Evolutionary conservation across 1,140 invertebrate genomes (phyloP).

Genomic region (Lepidostoma basale): DNA sequence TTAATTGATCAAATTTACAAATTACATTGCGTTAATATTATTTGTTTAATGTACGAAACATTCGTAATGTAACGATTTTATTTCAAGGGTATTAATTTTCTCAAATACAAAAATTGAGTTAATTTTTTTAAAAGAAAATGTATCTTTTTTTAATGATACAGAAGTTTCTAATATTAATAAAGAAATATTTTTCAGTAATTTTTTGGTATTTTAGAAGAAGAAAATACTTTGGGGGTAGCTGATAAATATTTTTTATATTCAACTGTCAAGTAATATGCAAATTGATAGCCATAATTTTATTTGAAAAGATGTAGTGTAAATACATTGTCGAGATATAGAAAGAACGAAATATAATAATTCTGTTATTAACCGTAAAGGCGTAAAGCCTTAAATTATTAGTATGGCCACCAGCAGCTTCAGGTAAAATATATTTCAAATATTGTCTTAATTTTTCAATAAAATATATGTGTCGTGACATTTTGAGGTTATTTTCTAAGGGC

Average conservation of each 20-base stretch:
- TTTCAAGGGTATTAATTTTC: too few relatives aligned
- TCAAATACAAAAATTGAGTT: too few relatives aligned
- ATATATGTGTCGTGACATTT: slow-evolving; percentile 16
- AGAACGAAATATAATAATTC: slow-evolving; percentile 23
- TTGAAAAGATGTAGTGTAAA: slow-evolving; percentile 33
- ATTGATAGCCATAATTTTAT: background rate
- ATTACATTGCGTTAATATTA: too few relatives aligned
- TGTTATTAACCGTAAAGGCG: slow-evolving; percentile 11
- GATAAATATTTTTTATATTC: background rate
- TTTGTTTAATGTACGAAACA: too few relatives aligned
- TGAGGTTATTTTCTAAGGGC: slow-evolving; percentile 31
- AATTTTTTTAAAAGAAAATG: too few relatives aligned
- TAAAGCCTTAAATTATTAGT: slow-evolving; percentile 8
- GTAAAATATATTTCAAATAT: slow-evolving; percentile 5
- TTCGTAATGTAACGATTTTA: too few relatives aligned
- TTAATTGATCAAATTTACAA: too few relatives aligned
- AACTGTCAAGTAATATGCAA: background rate
- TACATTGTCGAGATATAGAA: slow-evolving; percentile 32
- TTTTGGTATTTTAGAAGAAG: too few relatives aligned
- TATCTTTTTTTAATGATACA: too few relatives aligned
- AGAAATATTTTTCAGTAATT: too few relatives aligned
- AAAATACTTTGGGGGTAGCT: too few relatives aligned
- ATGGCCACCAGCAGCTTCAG: slow-evolving; percentile 34
- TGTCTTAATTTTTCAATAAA: background rate
- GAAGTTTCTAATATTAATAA: too few relatives aligned